Evolutionary conservation across 2,113 vertebrate species (phyloP), one percentile per base, ranked within the genome.

Genomic region (Hucho hucho): DNA sequence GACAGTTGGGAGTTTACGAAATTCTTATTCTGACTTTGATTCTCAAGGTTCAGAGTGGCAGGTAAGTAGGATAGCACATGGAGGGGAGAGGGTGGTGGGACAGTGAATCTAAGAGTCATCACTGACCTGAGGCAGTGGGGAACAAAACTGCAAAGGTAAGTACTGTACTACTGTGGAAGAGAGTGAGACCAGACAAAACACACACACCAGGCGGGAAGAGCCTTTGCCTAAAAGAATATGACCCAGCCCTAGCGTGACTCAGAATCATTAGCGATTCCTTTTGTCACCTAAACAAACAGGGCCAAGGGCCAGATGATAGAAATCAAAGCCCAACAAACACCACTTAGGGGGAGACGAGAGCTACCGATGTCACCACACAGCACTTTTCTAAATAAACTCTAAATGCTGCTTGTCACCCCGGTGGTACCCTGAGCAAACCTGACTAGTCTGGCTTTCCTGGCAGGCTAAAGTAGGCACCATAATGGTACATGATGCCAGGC

Each of bases 361-460:
- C 22, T 18, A 63, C 22, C 78, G 69, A 81, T 75, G 79, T 84
- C 78, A 68, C 59, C 61, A 11, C 68, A 4, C 63, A 70, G 24
- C 43, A 76, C 79, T 77, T 72, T 83, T 82, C 53, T 64, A 75
- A 80, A 80, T 81, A 74, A 80, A 82, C 72, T 64, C 43, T 47
- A 29, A 49, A 26, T 16, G 26, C 68, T 77, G 69, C 59, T 75
- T 47, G 5, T 73, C 43, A 71, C 73, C 18, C 12, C 29, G 26
- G 72, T 58, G 72, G 66, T 74, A 77, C 76, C 9, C 1, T 46
- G 32, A 79, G 25, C 29, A 75, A 79, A 75, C 80, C 75, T 79
- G 67, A 76, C 49, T n/a, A 24, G 68, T 81, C 78, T 76, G 76
- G 46, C 75, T 70, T 72, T 71, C 28, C 70, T 66, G 22, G 12